Base-by-base conservation (phyloP, 2,888 invertebrate genomes). In the Caenorhabditis sp. region DNA sequence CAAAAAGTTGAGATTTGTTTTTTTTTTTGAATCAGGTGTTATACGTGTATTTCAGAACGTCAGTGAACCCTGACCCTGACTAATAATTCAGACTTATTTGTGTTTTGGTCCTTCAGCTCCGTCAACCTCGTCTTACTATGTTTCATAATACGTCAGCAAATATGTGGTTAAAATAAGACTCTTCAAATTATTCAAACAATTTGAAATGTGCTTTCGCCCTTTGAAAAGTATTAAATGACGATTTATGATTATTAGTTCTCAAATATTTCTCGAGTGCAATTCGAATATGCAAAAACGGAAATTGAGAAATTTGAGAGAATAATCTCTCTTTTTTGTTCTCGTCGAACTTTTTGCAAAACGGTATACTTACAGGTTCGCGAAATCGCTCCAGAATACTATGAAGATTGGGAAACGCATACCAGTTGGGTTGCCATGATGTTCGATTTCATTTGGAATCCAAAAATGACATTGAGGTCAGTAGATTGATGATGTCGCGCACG, bases 311-410 rank as follows among this genome's bases (percentile, higher is more conserved):
- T 50, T n/a, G 50, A 50, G 14, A 20, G 17, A 50, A n/a, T n/a
- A n/a, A n/a, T n/a, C n/a, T n/a, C n/a, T n/a, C n/a, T n/a, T n/a
- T n/a, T n/a, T n/a, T n/a, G n/a, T n/a, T n/a, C n/a, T n/a, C 17
- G 50, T n/a, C 17, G 50, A 50, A 10, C 50, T n/a, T 50, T 14
- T 50, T 50, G 7, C 5, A 4, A 50, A 50, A n/a, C 7, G 4
- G 7, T n/a, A 5, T 50, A 20, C 14, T 14, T 5, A 59, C 88
- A 95, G 95, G 93, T 99, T 0, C 93, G 93, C 87, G 92, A 92
- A 85, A 96, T 97, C 83, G 97, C 97, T 0, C 91, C 93, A 0
- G 97, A 99, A 89, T 99, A 93, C 89, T 99, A 99, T 88, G 93
- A 97, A 76, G 90, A 93, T 82, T 91, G 97, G 76, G 95, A 96